Conservation (phyloP, 2,888 invertebrate genomes). For the Meta bourneti region DNA sequence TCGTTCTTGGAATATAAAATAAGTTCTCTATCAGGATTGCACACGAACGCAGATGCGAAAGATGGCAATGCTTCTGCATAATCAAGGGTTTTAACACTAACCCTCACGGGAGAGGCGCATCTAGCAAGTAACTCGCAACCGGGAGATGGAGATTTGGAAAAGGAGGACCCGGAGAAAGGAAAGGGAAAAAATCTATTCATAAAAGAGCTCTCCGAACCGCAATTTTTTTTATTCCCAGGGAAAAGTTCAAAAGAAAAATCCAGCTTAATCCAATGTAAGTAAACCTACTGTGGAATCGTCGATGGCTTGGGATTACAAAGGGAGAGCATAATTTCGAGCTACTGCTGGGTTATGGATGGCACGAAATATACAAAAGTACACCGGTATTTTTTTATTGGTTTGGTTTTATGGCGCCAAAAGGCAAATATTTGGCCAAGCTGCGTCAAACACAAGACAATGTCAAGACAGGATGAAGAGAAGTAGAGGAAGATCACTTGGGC, state of each 20-base stretch:
- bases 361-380: background rate
- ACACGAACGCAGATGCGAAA: too few relatives aligned
- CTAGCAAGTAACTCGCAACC: slow-evolving; percentile 56
- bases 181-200: slow-evolving; percentile 53
- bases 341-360: slow-evolving; percentile 27
- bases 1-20: too few relatives aligned
- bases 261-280: slow-evolving; percentile 72
- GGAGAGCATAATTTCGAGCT: slow-evolving; percentile 51
- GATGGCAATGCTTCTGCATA: too few relatives aligned
- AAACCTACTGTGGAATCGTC: slow-evolving; percentile 67
- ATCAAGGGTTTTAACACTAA: slow-evolving; percentile 40
- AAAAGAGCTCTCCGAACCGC: slow-evolving; percentile 63
- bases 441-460: too few relatives aligned
- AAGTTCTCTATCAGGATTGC: too few relatives aligned
- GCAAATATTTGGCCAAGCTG: too few relatives aligned
- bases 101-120: slow-evolving; percentile 58
- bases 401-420: too few relatives aligned
- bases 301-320: slow-evolving; percentile 70
- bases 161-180: slow-evolving; percentile 23
- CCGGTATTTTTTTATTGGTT: slow-evolving; percentile 3
- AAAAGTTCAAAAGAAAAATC: slow-evolving; percentile 60
- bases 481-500: too few relatives aligned
- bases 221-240: slow-evolving; percentile 67
- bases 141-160: slow-evolving; percentile 42
- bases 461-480: too few relatives aligned